phyloP scores from a whole-genome alignment of 2,797 vertebrate species.

The Pipistrellus kuhlii region DNA sequence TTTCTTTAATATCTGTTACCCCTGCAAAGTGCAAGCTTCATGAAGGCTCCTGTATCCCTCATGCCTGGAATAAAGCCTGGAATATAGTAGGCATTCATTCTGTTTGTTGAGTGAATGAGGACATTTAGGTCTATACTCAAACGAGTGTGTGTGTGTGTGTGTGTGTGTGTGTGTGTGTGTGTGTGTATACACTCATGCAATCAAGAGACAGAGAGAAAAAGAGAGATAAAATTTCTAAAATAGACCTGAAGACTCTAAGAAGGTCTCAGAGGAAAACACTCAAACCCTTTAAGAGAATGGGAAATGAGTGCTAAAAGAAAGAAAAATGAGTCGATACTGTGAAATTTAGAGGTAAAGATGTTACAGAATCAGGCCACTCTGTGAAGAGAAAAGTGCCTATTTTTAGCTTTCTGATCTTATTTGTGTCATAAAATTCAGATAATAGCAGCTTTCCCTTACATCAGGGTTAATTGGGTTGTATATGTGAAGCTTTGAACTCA shows the following conservation, averaged over 20 bases:
- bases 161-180: neutral
- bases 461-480: neutral
- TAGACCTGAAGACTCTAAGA: neutral
- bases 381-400: neutral
- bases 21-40: neutral
- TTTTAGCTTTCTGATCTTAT: neutral
- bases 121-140: neutral
- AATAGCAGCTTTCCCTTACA: neutral
- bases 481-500: neutral
- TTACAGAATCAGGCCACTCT: neutral
- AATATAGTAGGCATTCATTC: neutral
- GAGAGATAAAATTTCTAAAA: neutral
- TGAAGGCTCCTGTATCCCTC: neutral
- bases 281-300: neutral
- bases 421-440: neutral
- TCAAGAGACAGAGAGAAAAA: neutral
- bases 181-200: accelerated
- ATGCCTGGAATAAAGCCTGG: neutral
- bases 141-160: too few species aligned
- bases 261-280: neutral
- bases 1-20: constrained; percentile 12
- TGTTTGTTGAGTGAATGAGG: neutral
- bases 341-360: neutral
- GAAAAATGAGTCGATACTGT: neutral
- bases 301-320: constrained; percentile 38